These are phyloP conservation scores for human (Homo sapiens) DNA, from an alignment of 2,113 vertebrate genomes.

Conservation along the genomic window DNA sequence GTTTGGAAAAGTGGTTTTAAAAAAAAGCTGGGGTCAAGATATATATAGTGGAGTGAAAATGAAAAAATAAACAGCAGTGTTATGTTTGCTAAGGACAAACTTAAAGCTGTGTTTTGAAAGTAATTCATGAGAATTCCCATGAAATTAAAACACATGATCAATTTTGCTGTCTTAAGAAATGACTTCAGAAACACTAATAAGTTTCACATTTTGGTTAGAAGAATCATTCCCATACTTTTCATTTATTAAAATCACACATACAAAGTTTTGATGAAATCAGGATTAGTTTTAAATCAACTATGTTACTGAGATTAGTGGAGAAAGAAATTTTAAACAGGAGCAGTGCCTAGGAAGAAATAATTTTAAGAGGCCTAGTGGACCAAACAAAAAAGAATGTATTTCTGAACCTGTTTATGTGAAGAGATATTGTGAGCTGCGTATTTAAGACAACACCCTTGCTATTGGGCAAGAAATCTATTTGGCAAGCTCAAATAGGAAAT, in stretches of 20 bases:
- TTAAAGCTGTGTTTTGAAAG: slow-evolving; percentile 37
- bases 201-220: background rate
- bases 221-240: background rate
- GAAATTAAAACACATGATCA: slow-evolving; percentile 34
- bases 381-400: background rate
- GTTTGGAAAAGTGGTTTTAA: background rate
- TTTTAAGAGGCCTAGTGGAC: background rate
- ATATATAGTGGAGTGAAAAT: slow-evolving; percentile 32
- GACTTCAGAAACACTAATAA: slow-evolving; percentile 36
- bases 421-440: background rate
- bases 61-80: background rate
- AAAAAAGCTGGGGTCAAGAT: slow-evolving; percentile 19
- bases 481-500: background rate
- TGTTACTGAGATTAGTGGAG: background rate
- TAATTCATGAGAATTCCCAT: slow-evolving; percentile 7
- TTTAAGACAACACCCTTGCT: background rate
- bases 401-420: background rate
- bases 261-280: background rate
- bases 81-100: slow-evolving; percentile 2
- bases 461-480: background rate
- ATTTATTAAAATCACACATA: background rate
- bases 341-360: background rate
- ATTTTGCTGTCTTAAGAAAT: slow-evolving; percentile 47
- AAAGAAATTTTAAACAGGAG: background rate
- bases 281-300: background rate